Percentiles rank a stretch among this genome's conserved stretches.
phyloP scores from a whole-genome alignment of 2,113 vertebrate genomes.

The Herpailurus yagouaroundi region DNA sequence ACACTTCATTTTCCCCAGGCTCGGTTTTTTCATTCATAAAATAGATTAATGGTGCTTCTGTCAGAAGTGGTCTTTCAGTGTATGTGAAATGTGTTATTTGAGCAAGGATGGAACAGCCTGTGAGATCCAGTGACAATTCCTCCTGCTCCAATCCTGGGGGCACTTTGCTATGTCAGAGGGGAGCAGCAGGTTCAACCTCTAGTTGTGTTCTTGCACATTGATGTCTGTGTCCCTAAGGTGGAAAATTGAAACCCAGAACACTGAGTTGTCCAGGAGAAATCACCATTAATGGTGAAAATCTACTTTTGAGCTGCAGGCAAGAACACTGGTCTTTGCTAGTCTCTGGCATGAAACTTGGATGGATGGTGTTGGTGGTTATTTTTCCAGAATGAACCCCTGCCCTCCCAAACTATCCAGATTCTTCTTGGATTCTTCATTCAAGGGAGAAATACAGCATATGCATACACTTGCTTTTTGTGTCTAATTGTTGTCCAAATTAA shows the following conservation, averaged over 20 bases:
- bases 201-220: not conserved
- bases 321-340: not conserved
- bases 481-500: not conserved
- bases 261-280: not conserved
- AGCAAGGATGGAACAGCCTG: not conserved
- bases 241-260: not conserved
- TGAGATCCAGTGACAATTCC: not conserved
- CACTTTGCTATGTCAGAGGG: rapidly evolving
- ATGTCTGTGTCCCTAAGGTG: not conserved
- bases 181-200: rapidly evolving
- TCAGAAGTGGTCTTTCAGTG: not conserved
- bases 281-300: not conserved
- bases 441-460: not conserved
- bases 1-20: not conserved
- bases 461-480: not conserved
- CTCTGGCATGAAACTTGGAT: not conserved
- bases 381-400: not conserved
- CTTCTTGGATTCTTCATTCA: not conserved
- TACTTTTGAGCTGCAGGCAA: not conserved
- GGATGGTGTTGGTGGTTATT: not conserved
- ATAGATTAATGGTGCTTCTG: too few relatives aligned
- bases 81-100: not conserved
- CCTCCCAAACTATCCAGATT: not conserved
- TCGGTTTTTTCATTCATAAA: not conserved
- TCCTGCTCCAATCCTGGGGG: not conserved